These are phyloP conservation scores for Harpalus rufipes DNA, from an alignment of 2,888 invertebrate species.

Conservation along the genomic window DNA sequence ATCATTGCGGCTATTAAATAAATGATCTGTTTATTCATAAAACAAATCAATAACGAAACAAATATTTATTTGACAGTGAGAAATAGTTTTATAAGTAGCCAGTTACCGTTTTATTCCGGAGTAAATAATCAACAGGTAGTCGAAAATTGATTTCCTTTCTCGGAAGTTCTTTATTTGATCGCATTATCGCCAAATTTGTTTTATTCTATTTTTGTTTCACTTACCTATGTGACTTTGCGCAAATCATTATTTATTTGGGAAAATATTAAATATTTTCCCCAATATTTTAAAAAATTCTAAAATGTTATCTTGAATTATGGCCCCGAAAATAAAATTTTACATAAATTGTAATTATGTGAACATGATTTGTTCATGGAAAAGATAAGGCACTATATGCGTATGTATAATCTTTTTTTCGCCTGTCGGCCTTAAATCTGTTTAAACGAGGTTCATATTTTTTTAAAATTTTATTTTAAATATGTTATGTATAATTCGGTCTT, in stretches of 20 bases:
- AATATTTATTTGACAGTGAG: slow-evolving; percentile 11
- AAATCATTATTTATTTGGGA: neutral
- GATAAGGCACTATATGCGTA: too few species aligned
- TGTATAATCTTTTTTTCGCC: too few species aligned
- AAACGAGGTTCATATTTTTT: too few species aligned
- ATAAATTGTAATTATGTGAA: neutral
- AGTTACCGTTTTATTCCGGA: slow-evolving; percentile 5
- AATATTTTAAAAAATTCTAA: neutral
- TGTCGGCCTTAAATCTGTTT: too few species aligned
- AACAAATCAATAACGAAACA: neutral
- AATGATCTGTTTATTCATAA: neutral
- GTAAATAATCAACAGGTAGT: slow-evolving; percentile 36
- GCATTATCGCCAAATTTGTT: neutral
- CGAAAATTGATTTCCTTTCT: slow-evolving; percentile 17
- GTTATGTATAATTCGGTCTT: too few species aligned
- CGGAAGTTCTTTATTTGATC: slow-evolving; percentile 13
- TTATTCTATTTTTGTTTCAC: neutral
- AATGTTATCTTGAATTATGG: neutral
- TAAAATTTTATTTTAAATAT: too few species aligned
- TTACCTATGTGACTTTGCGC: neutral
- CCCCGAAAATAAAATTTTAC: neutral
- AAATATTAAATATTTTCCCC: neutral
- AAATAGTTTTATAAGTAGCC: slow-evolving; percentile 22
- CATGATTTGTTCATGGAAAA: neutral
- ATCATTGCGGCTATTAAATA: too few species aligned